Percentiles rank a stretch among this genome's conserved stretches.
These are phyloP conservation scores for Leptopilina clavipes DNA, from an alignment of 1,140 invertebrate genomes.

Conservation along the genomic window DNA sequence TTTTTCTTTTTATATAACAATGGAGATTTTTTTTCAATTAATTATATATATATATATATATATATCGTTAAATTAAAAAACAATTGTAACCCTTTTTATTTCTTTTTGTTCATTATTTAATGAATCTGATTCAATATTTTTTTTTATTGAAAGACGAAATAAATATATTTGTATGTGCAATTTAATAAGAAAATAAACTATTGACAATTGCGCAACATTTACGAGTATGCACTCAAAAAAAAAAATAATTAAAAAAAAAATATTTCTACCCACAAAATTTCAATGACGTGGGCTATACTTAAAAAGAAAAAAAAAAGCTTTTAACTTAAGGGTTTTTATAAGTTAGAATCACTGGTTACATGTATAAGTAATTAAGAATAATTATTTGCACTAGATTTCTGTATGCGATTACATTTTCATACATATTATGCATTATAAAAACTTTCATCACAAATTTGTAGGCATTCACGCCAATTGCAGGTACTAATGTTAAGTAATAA, in stretches of 20 bases:
- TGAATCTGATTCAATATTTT: conserved; percentile 42
- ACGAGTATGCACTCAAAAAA: conserved; percentile 31
- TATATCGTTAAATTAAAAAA: conserved; percentile 42
- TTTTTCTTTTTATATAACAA: conserved; percentile 51
- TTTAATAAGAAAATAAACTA: conserved; percentile 61
- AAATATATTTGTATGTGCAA: conserved; percentile 42
- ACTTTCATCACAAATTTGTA: conserved; percentile 54
- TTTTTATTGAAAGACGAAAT: conserved; percentile 47
- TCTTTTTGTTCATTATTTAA: not conserved
- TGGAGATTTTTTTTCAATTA: conserved; percentile 40
- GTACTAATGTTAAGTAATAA: conserved; percentile 54
- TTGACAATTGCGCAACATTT: conserved; percentile 44
- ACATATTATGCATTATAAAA: conserved; percentile 50
- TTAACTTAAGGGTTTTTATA: conserved; percentile 39
- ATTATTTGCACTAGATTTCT: conserved; percentile 51
- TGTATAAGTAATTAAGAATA: conserved; percentile 45
- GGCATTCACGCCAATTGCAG: conserved; percentile 54
- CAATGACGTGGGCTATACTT: conserved; percentile 8
- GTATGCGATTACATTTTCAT: conserved; percentile 43
- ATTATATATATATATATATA: conserved; percentile 20
- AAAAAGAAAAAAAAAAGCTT: conserved; percentile 15
- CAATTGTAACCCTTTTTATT: conserved; percentile 32
- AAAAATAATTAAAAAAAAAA: not conserved
- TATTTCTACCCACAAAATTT: not conserved
- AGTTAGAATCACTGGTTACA: conserved; percentile 47